Conservation (phyloP, 2,113 vertebrate species). For the Ascaphus truei region DNA sequence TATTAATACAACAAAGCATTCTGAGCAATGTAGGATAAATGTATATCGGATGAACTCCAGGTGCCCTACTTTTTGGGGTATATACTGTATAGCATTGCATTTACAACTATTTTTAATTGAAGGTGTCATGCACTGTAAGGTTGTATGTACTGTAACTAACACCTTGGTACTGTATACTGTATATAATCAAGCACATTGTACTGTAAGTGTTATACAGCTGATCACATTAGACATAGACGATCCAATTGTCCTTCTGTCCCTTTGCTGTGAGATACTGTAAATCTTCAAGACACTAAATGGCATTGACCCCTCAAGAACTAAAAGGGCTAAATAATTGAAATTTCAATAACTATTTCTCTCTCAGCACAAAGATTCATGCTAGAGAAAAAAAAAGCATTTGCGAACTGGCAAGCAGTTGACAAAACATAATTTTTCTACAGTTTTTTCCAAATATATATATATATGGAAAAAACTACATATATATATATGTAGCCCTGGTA, state of each 20-base stretch:
- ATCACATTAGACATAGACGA: neutral
- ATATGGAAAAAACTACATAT: too few species aligned
- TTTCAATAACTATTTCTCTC: constrained; percentile 11
- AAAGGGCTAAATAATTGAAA: constrained; percentile 16
- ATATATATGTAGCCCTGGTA: too few species aligned
- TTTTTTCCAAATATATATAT: constrained; percentile 47
- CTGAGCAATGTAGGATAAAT: too few species aligned
- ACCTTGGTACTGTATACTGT: too few species aligned
- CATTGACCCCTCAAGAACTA: neutral
- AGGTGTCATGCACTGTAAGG: too few species aligned
- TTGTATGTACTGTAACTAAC: too few species aligned
- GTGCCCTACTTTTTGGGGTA: too few species aligned
- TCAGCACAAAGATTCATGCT: constrained; percentile 3
- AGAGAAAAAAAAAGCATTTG: constrained; percentile 13
- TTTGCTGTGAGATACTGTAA: neutral
- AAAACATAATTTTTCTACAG: constrained; percentile 32
- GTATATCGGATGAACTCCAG: too few species aligned
- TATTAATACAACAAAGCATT: too few species aligned
- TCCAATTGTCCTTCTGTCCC: neutral
- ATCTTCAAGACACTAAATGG: neutral
- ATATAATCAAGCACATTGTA: neutral
- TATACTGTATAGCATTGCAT: too few species aligned
- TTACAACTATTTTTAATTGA: too few species aligned
- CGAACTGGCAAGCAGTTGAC: constrained; percentile 20
- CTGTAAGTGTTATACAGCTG: neutral